A percentile compares a stretch with the other conserved stretches of the same genome.
Evolutionary conservation across 2,888 invertebrate species (phyloP).

Genomic region (Tribolium freemani): DNA sequence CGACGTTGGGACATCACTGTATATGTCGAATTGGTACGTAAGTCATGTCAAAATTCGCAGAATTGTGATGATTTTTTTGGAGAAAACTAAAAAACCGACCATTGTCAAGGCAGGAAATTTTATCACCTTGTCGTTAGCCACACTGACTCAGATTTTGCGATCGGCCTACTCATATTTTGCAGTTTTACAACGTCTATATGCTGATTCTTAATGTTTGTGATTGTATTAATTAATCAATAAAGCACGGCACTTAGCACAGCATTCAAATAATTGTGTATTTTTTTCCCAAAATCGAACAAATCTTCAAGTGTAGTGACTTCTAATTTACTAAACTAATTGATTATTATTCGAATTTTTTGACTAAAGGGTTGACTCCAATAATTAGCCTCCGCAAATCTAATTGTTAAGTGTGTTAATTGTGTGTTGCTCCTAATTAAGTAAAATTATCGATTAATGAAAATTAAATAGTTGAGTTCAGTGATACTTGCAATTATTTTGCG

Average conservation of each 20-base stretch:
- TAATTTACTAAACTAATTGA: background rate
- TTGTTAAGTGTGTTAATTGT: background rate
- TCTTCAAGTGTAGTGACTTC: background rate
- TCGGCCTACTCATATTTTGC: slow-evolving; percentile 25
- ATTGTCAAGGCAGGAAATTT: slow-evolving; percentile 67
- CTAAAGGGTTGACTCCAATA: background rate
- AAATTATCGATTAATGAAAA: no score
- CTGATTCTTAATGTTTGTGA: background rate
- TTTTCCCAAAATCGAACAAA: no score
- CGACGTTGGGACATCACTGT: slow-evolving; percentile 64
- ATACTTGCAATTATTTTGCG: no score
- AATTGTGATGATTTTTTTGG: slow-evolving; percentile 66
- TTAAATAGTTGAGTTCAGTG: no score
- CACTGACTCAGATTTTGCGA: slow-evolving; percentile 60
- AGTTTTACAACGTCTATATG: slow-evolving; percentile 19
- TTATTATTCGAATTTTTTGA: no score
- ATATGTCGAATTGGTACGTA: slow-evolving; percentile 64
- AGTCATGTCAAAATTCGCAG: slow-evolving; percentile 63
- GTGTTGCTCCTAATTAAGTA: no score
- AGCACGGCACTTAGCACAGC: no score
- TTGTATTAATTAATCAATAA: no score
- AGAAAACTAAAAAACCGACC: slow-evolving; percentile 68
- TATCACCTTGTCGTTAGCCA: slow-evolving; percentile 69
- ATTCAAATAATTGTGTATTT: no score
- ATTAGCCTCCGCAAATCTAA: background rate